These are phyloP conservation scores for Diogma glabrata DNA, from an alignment of 2,888 invertebrate genomes.

Conservation along the genomic window DNA sequence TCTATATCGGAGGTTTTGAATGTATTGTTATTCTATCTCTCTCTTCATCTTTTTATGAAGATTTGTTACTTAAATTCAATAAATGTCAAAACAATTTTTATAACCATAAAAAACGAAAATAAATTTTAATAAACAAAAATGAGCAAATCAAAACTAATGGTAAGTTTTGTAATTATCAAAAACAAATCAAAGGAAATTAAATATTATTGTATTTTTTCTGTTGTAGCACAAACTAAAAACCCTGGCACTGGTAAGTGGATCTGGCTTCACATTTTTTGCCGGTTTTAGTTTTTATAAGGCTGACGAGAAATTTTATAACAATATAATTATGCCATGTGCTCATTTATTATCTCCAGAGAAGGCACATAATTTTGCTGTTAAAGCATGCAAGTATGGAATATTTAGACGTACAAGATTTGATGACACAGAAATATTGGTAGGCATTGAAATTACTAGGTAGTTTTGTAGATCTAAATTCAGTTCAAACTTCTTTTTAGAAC, in stretches of 20 bases:
- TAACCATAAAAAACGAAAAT: too few species aligned
- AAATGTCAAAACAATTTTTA: too few species aligned
- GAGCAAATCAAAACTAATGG: slow-evolving; percentile 7
- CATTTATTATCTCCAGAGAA: slow-evolving; percentile 66
- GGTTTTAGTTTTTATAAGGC: slow-evolving; percentile 59
- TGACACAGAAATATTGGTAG: slow-evolving; percentile 54
- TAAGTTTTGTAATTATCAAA: not conserved
- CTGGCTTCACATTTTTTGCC: slow-evolving; percentile 53
- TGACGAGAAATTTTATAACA: slow-evolving; percentile 66
- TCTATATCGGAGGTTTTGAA: too few species aligned
- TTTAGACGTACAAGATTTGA: slow-evolving; percentile 46
- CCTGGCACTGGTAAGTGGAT: slow-evolving; percentile 47
- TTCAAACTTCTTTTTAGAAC: slow-evolving; percentile 39
- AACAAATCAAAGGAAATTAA: not conserved
- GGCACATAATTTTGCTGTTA: slow-evolving; percentile 69
- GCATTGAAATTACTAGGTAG: slow-evolving; percentile 10
- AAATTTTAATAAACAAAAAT: too few species aligned
- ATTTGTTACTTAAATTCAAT: too few species aligned
- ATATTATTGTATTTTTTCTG: not conserved
- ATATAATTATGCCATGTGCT: slow-evolving; percentile 57
- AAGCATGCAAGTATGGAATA: slow-evolving; percentile 62
- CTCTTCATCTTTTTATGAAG: too few species aligned
- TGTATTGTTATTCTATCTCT: too few species aligned
- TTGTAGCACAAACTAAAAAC: slow-evolving; percentile 50
- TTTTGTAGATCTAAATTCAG: slow-evolving; percentile 19